A percentile compares a stretch with the other conserved stretches of the same genome.
phyloP scores from a whole-genome alignment of 2,888 invertebrate species.

The Trichogramma dendrolimi region DNA sequence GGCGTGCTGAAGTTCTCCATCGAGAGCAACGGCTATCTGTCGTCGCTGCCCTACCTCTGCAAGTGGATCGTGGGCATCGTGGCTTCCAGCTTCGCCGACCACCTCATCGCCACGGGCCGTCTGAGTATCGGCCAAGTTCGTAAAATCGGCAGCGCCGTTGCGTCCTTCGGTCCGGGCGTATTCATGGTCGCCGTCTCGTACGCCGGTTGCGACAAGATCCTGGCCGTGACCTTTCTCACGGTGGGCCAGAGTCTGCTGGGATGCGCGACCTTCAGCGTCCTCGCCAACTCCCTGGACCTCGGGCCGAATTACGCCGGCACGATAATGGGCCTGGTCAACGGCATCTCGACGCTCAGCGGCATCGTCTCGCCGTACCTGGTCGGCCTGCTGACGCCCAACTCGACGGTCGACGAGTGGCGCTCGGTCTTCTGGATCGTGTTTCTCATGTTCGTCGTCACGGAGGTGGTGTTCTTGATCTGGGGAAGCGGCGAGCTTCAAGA shows the following conservation, averaged over 20 bases:
- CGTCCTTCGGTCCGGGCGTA: conserved; percentile 53
- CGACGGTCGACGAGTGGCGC: conserved; percentile 62
- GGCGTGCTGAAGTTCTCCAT: conserved; percentile 50
- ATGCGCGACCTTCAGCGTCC: conserved; percentile 52
- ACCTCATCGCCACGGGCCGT: conserved; percentile 42
- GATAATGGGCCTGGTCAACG: conserved; percentile 55
- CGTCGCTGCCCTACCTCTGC: conserved; percentile 51
- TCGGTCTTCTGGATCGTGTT: conserved; percentile 77
- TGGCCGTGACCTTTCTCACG: conserved; percentile 51
- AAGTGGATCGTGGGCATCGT: conserved; percentile 52
- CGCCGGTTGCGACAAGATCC: conserved; percentile 49
- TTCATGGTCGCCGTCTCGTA: conserved; percentile 54
- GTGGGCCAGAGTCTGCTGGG: conserved; percentile 54
- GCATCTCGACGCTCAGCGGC: conserved; percentile 69
- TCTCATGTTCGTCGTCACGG: conserved; percentile 63
- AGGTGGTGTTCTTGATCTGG: conserved; percentile 64
- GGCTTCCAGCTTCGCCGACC: conserved; percentile 50
- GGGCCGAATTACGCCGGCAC: conserved; percentile 54
- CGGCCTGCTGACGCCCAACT: conserved; percentile 57
- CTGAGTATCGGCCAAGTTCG: conserved; percentile 50
- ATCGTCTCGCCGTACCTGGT: conserved; percentile 67
- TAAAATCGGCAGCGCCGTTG: conserved; percentile 53
- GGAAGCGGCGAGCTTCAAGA: conserved; percentile 67
- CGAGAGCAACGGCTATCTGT: conserved; percentile 50
- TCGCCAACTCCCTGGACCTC: conserved; percentile 53